phyloP scores from a whole-genome alignment of 2,888 invertebrate species.

The Alsophila aescularia region DNA sequence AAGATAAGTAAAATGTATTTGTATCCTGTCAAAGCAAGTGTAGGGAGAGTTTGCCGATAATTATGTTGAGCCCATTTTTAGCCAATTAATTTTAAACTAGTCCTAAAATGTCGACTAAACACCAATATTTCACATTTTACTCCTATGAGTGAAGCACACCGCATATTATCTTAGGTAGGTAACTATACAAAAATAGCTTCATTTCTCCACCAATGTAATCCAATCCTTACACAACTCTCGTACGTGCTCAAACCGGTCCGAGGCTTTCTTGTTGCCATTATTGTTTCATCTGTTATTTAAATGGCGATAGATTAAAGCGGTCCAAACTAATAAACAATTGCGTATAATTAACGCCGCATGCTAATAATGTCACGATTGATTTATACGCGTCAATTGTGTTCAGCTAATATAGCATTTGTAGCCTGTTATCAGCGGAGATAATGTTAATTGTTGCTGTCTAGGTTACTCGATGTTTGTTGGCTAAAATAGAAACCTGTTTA shows the following conservation, averaged over 20 bases:
- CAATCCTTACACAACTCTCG: conserved; percentile 23
- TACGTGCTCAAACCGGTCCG: conserved; percentile 58
- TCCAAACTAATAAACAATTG: conserved; percentile 71
- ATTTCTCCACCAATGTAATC: conserved; percentile 24
- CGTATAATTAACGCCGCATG: conserved; percentile 77
- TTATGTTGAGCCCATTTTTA: too few relatives aligned
- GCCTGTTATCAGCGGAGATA: conserved; percentile 25
- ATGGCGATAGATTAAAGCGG: conserved; percentile 75
- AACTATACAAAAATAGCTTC: conserved; percentile 9
- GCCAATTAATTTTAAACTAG: too few relatives aligned
- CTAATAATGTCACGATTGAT: conserved; percentile 71
- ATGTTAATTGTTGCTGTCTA: conserved; percentile 28
- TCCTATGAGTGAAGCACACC: too few relatives aligned
- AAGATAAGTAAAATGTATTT: too few relatives aligned
- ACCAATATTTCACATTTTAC: too few relatives aligned
- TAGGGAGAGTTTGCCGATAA: too few relatives aligned
- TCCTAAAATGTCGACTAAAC: too few relatives aligned
- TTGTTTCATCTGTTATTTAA: conserved; percentile 82
- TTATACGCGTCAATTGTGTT: conserved; percentile 44
- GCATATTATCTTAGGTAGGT: too few relatives aligned
- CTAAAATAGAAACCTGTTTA: not conserved
- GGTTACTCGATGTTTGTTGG: conserved; percentile 30
- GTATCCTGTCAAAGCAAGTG: too few relatives aligned
- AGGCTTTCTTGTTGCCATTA: conserved; percentile 75
- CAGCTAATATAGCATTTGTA: conserved; percentile 31